phyloP scores from a whole-genome alignment of 2,113 vertebrate species.

The Limnothrissa miodon region DNA sequence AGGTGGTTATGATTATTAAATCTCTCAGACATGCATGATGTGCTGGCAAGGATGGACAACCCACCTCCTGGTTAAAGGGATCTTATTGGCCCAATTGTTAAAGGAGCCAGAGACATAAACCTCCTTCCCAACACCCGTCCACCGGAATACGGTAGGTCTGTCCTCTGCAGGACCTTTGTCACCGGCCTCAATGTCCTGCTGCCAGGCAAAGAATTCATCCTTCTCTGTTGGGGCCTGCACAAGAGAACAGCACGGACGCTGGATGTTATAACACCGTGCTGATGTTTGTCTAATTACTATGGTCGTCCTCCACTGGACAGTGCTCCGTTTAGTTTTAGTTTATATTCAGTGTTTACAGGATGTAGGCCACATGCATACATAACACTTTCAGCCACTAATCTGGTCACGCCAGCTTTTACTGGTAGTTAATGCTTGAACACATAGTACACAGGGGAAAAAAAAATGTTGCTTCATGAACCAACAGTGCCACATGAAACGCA shows the following conservation, averaged over 20 bases:
- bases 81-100: slow-evolving; percentile 93
- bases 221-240: slow-evolving; percentile 84
- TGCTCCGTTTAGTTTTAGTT: background rate
- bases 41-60: background rate
- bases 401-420: background rate
- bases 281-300: background rate
- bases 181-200: slow-evolving; percentile 87
- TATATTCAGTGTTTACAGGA: background rate
- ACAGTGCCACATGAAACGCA: background rate
- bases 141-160: slow-evolving; percentile 92
- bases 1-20: background rate
- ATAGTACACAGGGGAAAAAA: background rate
- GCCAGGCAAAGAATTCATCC: slow-evolving; percentile 93
- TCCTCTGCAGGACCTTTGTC: slow-evolving; percentile 83
- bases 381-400: no score
- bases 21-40: background rate
- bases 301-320: background rate
- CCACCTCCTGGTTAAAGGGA: slow-evolving; percentile 91
- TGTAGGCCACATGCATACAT: background rate
- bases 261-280: background rate
- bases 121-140: slow-evolving; percentile 93
- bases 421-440: background rate
- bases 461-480: background rate
- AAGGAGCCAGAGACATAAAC: slow-evolving; percentile 94
- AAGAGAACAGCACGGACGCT: background rate